phyloP scores from a whole-genome alignment of 2,113 vertebrate species.

The Mormoops blainvillei region DNA sequence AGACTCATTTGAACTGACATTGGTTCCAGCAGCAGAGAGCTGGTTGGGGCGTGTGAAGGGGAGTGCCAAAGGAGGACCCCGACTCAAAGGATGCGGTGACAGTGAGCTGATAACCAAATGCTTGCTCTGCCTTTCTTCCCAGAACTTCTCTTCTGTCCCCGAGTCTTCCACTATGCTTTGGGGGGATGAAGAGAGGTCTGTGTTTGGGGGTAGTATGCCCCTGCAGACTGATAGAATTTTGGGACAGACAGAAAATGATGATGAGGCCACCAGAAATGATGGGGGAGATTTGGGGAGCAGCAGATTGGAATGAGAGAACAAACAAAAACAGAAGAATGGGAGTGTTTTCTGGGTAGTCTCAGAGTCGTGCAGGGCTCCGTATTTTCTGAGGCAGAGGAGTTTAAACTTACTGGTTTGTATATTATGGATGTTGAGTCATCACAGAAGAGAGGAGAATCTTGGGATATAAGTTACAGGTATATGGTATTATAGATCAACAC shows the following conservation, averaged over 20 bases:
- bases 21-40: neutral
- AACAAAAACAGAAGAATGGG: neutral
- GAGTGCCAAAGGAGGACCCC: neutral
- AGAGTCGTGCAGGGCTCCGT: neutral
- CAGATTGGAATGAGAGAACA: neutral
- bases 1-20: neutral
- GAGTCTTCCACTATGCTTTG: neutral
- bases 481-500: neutral
- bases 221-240: neutral
- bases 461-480: neutral
- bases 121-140: neutral
- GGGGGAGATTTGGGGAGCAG: neutral
- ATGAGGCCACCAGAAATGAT: neutral
- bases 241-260: neutral
- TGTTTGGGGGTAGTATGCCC: neutral
- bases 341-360: neutral
- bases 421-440: neutral
- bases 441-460: neutral
- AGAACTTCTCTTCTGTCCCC: neutral
- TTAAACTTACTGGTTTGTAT: neutral
- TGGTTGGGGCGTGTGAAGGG: neutral
- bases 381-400: neutral
- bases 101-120: neutral
- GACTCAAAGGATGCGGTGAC: neutral
- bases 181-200: neutral